phyloP scores from a whole-genome alignment of 2,113 vertebrate species.

The Phaethon lepturus region DNA sequence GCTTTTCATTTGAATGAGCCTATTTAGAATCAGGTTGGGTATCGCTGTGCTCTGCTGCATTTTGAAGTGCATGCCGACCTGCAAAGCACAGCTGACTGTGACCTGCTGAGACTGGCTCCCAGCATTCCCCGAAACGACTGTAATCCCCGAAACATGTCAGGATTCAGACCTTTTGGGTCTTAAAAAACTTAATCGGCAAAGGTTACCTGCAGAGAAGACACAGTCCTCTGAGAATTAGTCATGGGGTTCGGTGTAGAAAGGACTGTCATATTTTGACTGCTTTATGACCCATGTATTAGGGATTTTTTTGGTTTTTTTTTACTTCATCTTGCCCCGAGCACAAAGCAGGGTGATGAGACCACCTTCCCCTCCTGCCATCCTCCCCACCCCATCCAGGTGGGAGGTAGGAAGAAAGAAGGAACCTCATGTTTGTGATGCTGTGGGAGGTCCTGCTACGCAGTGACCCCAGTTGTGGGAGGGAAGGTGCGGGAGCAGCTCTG shows the following conservation, averaged over 20 bases:
- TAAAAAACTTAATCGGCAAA: background rate
- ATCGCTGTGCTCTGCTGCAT: background rate
- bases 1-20: background rate
- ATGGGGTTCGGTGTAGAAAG: background rate
- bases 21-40: background rate
- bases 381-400: background rate
- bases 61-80: background rate
- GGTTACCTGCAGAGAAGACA: background rate
- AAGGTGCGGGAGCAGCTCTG: background rate
- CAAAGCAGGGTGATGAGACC: background rate
- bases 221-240: background rate
- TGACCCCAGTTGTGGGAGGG: background rate
- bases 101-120: background rate
- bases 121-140: background rate
- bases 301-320: rapidly evolving
- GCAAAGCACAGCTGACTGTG: background rate
- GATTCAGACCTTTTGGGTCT: background rate
- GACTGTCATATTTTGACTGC: background rate
- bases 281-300: background rate
- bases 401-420: background rate
- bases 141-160: background rate
- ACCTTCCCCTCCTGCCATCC: background rate
- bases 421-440: background rate
- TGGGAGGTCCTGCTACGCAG: background rate
- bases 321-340: background rate